Evolutionary conservation across 35 echinoderm and acorn worm species (phyloP).

Genomic region (Lytechinus variegatus): DNA sequence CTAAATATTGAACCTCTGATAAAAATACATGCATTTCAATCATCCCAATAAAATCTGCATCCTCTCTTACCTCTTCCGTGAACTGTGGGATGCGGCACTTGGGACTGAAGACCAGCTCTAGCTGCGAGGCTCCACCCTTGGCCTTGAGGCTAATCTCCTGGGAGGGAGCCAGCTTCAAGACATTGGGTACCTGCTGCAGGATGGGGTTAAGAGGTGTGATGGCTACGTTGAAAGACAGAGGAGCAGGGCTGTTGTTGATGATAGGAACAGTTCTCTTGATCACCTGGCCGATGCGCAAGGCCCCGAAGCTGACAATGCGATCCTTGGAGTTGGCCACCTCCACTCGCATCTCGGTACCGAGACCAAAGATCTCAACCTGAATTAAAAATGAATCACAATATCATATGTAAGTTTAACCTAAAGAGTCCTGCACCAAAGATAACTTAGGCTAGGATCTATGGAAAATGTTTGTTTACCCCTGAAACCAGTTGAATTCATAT

Average conservation of each 20-base stretch:
- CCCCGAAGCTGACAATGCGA: slow-evolving; percentile 85
- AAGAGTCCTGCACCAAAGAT: no score
- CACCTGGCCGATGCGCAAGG: slow-evolving; percentile 79
- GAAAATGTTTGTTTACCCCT: no score
- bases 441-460: no score
- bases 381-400: no score
- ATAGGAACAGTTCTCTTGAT: slow-evolving; percentile 83
- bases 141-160: slow-evolving; percentile 83
- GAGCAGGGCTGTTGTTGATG: slow-evolving; percentile 90
- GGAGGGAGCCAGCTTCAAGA: slow-evolving; percentile 75
- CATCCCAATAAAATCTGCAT: not conserved
- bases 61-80: slow-evolving; percentile 84
- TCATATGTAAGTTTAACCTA: no score
- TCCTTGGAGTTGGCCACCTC: slow-evolving; percentile 94
- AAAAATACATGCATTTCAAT: not conserved
- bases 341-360: slow-evolving; percentile 91
- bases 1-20: not conserved
- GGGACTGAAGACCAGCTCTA: slow-evolving; percentile 87
- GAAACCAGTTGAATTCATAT: no score
- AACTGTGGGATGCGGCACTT: slow-evolving; percentile 97
- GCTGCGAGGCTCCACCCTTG: slow-evolving; percentile 74
- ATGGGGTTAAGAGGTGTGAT: slow-evolving; percentile 85
- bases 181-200: slow-evolving; percentile 85
- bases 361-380: slow-evolving; percentile 79
- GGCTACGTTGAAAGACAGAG: slow-evolving; percentile 87